These are phyloP conservation scores for Echinops telfairi DNA, from an alignment of 2,113 vertebrate genomes.

Conservation along the genomic window DNA sequence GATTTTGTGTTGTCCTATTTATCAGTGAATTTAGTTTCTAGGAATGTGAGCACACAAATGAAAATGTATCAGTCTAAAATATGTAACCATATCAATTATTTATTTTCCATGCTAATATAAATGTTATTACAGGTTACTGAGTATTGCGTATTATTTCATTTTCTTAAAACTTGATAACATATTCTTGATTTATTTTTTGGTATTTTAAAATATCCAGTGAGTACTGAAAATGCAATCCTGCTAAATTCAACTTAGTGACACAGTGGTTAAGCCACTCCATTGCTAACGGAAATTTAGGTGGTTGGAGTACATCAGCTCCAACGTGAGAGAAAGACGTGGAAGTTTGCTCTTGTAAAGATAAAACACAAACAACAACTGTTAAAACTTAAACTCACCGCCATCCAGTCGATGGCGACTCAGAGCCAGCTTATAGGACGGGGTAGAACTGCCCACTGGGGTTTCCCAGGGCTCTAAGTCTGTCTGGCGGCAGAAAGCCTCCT, in stretches of 20 bases:
- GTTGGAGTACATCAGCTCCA: background rate
- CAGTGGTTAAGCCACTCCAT: background rate
- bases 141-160: background rate
- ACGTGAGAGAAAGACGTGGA: background rate
- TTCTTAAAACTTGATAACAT: conserved; percentile 20
- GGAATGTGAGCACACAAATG: conserved; percentile 57
- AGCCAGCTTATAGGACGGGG: too few relatives aligned
- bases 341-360: too few relatives aligned
- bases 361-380: too few relatives aligned
- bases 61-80: conserved; percentile 50
- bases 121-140: conserved; percentile 56
- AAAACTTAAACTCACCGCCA: too few relatives aligned
- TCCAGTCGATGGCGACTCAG: too few relatives aligned
- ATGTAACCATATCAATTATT: conserved; percentile 59
- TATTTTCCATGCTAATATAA: conserved; percentile 56
- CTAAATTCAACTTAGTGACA: conserved; percentile 24
- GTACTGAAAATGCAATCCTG: background rate
- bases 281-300: background rate
- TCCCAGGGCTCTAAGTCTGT: too few relatives aligned
- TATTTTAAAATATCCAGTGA: conserved; percentile 34
- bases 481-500: too few relatives aligned
- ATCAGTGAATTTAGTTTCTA: conserved; percentile 39
- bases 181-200: conserved; percentile 52
- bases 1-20: conserved; percentile 38
- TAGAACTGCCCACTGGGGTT: too few relatives aligned